Base-by-base conservation (phyloP, 2,888 invertebrate genomes). In the Lycia hirtaria region DNA sequence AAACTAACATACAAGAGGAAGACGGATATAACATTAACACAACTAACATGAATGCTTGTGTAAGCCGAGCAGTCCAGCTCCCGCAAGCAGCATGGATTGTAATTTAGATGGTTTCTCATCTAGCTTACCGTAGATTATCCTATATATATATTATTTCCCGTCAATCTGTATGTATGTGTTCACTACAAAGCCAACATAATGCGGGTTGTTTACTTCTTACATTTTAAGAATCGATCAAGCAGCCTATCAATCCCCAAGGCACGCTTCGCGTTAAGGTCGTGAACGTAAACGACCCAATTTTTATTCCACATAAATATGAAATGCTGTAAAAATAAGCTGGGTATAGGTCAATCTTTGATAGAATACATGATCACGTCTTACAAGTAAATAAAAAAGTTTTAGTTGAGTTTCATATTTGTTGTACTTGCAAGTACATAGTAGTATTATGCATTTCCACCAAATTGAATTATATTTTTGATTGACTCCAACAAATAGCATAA, bases 221-320 rank as follows among this genome's bases (percentile, higher is more conserved):
- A 32, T 50, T 51, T 52, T 40, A 47, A 30, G 47, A 37, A 45
- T 43, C 15, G 44, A 52, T 37, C 28, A 52, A 30, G 12, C 24
- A 54, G 41, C 54, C 54, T 54, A 54, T 54, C 54, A 54, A 54
- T 54, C 32, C 47, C 54, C 54, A 40, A 54, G 54, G 33, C 47
- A 41, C 48, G 32, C 47, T 41, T 48, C 28, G 41, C 40, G 48
- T 35, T 33, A 43, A 48, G 41, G 43, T 41, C 41, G 35, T 33
- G 17, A 43, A 32, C 35, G 32, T 24, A 43, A 41, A 41, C 48
- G 47, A 48, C 41, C 48, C 47, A 55, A 41, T 48, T 54, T 55
- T 55, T 48, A 55, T 15, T 40, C 19, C 24, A 54, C 47, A 54
- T 54, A 54, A 47, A 47, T 54, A 47, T 45, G 30, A 45, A 53